phyloP scores from a whole-genome alignment of 2,113 vertebrate species.

The Carassius gibelio region DNA sequence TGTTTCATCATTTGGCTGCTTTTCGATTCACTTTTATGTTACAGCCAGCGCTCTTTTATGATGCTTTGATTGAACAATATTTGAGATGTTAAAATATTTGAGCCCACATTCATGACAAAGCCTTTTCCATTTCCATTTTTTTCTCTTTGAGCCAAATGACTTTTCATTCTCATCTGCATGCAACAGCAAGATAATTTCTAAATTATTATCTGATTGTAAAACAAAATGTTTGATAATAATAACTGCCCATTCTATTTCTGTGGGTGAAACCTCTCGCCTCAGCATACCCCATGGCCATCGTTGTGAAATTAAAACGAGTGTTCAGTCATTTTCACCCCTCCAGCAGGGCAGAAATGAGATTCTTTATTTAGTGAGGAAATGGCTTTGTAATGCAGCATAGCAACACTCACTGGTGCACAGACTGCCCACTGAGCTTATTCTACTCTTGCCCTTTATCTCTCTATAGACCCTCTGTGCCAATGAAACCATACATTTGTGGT shows the following conservation, averaged over 20 bases:
- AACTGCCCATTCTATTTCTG: constrained; percentile 43
- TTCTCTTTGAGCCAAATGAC: neutral
- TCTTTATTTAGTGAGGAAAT: constrained; percentile 59
- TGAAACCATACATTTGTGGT: neutral
- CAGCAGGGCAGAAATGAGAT: constrained; percentile 51
- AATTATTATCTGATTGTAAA: constrained; percentile 33
- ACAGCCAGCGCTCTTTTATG: neutral
- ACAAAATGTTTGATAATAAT: constrained; percentile 45
- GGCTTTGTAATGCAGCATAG: constrained; percentile 41
- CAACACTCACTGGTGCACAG: constrained; percentile 1
- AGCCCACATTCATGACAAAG: neutral
- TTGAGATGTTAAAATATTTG: neutral
- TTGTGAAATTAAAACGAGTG: constrained; percentile 58
- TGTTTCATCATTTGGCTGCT: neutral
- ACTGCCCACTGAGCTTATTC: constrained; percentile 33
- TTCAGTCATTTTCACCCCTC: constrained; percentile 43
- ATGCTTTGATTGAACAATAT: neutral
- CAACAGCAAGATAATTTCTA: neutral
- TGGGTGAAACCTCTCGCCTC: constrained; percentile 45
- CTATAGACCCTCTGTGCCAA: neutral
- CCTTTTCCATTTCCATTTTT: neutral
- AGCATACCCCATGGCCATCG: constrained; percentile 46
- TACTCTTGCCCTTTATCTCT: constrained; percentile 25
- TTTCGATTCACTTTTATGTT: neutral
- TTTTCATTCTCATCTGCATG: neutral